phyloP scores from a whole-genome alignment of 1,140 invertebrate species.

The Heliconius hewitsoni region DNA sequence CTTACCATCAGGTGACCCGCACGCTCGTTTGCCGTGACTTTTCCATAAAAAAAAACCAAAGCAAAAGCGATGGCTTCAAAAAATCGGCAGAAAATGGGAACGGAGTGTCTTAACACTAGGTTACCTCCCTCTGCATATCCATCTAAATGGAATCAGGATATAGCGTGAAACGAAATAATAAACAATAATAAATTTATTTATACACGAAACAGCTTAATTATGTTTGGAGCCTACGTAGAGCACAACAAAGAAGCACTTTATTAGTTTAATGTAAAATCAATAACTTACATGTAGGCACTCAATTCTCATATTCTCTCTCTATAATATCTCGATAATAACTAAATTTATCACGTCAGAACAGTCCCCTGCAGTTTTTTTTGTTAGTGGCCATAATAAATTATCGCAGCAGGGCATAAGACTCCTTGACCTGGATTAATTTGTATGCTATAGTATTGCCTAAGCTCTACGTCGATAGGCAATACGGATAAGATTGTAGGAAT shows the following conservation, averaged over 20 bases:
- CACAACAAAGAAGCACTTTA: not conserved
- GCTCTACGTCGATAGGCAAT: not conserved
- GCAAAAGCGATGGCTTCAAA: no score
- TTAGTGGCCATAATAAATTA: conserved; percentile 48
- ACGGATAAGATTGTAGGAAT: not conserved
- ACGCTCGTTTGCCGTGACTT: no score
- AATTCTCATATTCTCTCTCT: conserved; percentile 6
- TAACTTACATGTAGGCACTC: not conserved
- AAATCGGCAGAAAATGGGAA: no score
- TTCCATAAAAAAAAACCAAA: no score
- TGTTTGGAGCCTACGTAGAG: not conserved
- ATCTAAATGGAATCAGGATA: no score
- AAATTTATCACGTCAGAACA: conserved; percentile 30
- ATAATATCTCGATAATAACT: conserved; percentile 5
- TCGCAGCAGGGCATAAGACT: conserved; percentile 38
- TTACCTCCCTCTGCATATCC: no score
- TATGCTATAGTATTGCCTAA: not conserved
- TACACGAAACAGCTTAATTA: not conserved
- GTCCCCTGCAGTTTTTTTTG: conserved; percentile 40
- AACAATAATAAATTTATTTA: not conserved
- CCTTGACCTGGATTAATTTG: conserved; percentile 50
- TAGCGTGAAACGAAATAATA: no score
- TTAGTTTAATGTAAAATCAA: conserved; percentile 11
- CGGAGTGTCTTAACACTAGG: no score
- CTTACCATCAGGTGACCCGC: no score